Base-by-base conservation (phyloP, 2,888 invertebrate species). In the Drosophila affinis region DNA sequence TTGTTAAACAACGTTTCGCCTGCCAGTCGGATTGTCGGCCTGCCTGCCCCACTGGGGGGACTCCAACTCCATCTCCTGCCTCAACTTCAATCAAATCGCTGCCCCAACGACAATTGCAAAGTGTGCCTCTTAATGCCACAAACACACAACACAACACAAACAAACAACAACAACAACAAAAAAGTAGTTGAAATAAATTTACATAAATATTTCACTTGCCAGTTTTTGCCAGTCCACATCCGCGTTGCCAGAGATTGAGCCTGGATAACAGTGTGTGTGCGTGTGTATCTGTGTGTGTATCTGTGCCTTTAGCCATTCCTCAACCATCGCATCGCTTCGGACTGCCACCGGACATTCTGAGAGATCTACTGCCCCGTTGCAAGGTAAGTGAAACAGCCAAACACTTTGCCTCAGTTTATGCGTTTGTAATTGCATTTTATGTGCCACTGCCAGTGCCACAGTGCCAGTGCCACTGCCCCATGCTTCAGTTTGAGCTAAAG, bases 171-270 rank as follows among this genome's bases (percentile, higher is more conserved):
- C n/a, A n/a, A n/a, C n/a, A 62, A 48, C 12, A 70, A 55, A 63
- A 65, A 79, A 81, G 78, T 78, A 87, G 81, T 53, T 76, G 75
- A 85, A 87, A 87, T 87, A 85, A 85, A 85, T 85, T 87, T 85
- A 76, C 85, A 85, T 85, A 85, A 87, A 87, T 85, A 87, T 87
- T 85, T 85, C 87, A 85, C 85, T 87, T 85, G 80, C 85, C 76
- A 78, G 73, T 72, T 76, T 76, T 51, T 76, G 77, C 72, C 62
- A 60, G 39, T 53, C 83, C 76, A 78, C 80, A 86, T 83, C 86
- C 86, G 88, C 78, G 80, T 82, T 74, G 71, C 67, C 60, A 39
- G 59, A 82, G 81, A 75, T 74, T 79, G 63, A 78, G 78, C 76
- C 78, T 84, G 72, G 67, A 69, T 52, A 64, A 51, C 55, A 45